phyloP scores from a whole-genome alignment of 2,113 vertebrate species.

The Microtus pennsylvanicus region DNA sequence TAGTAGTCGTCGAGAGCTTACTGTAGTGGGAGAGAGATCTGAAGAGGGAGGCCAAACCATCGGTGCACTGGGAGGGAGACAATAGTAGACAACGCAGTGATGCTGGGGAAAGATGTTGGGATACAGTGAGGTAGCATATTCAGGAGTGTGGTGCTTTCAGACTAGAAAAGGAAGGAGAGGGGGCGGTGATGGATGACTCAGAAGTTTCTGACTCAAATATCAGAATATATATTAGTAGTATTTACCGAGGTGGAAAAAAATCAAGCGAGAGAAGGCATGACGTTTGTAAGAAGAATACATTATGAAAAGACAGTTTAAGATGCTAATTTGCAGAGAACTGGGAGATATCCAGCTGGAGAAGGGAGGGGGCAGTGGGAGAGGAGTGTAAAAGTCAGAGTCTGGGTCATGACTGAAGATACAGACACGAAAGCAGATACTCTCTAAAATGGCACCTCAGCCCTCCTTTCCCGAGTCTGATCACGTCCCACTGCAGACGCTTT shows the following conservation, averaged over 20 bases:
- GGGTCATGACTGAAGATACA: background rate
- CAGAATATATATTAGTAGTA: constrained; percentile 14
- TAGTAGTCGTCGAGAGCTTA: background rate
- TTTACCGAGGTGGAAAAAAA: background rate
- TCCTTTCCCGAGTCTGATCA: constrained; percentile 77
- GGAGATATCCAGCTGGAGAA: constrained; percentile 3
- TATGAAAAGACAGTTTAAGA: background rate
- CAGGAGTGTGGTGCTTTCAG: background rate
- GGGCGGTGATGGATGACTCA: background rate
- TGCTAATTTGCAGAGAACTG: background rate
- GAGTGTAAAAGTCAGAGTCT: background rate
- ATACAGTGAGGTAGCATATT: background rate
- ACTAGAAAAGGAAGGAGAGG: background rate
- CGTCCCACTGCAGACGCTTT: constrained; percentile 77
- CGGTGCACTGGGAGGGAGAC: background rate
- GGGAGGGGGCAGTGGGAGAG: background rate
- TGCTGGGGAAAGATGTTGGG: background rate
- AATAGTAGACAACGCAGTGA: background rate
- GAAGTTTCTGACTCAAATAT: constrained; percentile 22
- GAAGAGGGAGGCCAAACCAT: background rate
- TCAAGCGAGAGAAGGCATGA: background rate
- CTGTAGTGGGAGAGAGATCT: background rate
- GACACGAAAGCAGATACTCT: background rate
- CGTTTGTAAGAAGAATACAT: constrained; percentile 8
- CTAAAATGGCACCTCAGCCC: constrained; percentile 64